Evolutionary conservation across 2,797 vertebrate genomes (phyloP), one percentile per base, ranked within the genome.

Genomic region (Heliangelus exortis): DNA sequence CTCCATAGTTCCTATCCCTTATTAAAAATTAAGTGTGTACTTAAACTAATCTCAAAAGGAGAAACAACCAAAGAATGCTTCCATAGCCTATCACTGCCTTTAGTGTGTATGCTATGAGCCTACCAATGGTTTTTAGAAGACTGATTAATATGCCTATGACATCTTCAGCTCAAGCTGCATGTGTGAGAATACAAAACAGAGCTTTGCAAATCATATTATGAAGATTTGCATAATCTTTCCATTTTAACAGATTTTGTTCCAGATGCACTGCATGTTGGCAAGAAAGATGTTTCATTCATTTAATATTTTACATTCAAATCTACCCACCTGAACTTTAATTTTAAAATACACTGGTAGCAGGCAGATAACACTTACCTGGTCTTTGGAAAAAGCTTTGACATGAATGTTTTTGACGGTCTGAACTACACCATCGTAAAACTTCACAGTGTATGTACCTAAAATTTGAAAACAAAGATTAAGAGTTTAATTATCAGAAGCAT

Each of bases 331-430:
- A 85, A 95, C 63, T 33, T 18, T 65, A 54, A n/a, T 81, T 83
- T 69, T 81, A 84, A 71, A 87, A 88, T 65, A 93, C 8, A 63
- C 39, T 48, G 93, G 58, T 17, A 92, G 62, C 71, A 96, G 12
- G 22, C 78, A 65, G 89, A 88, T 17, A 23, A 68, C 76, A 96
- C 98, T 98, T 96, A 99, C 99, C 97, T 98, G 98, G 95, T 98
- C 98, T 97, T 99, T 98, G 96, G 98, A 98, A 97, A 98, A 98
- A 79, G 99, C 98, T 98, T 99, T 99, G 94, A 99, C 98, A 94
- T 99, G 99, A 92, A 99, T 99, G 90, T 98, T 98, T 97, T 99
- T 99, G 95, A 99, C 99, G 15, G 98, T 99, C 96, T 99, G 99
- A 97, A 99, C 97, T 96, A 99, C 99, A 59, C 99, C 99, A 92